Evolutionary conservation across 2,888 invertebrate species (phyloP).

Genomic region (Cordylochernes scorpioides): DNA sequence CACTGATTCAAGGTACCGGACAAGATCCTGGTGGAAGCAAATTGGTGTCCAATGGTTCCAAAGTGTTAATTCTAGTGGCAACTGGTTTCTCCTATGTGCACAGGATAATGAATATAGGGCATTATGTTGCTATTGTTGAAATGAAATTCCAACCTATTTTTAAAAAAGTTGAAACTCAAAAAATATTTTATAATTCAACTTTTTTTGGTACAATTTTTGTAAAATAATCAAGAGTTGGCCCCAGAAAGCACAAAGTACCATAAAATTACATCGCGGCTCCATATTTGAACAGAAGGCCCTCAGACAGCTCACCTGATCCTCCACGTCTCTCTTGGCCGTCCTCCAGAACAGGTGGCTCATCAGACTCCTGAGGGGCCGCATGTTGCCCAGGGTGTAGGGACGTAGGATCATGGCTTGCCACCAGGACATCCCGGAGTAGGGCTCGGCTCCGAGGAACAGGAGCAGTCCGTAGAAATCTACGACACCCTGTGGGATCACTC

Average conservation of each 20-base stretch:
- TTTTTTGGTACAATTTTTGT: too few species aligned
- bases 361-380: constrained; percentile 27
- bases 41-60: too few species aligned
- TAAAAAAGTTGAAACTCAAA: constrained; percentile 8
- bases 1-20: too few species aligned
- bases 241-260: too few species aligned
- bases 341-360: constrained; percentile 37
- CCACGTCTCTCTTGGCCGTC: constrained; percentile 36
- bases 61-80: too few species aligned
- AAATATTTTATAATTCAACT: background rate
- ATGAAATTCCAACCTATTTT: constrained; percentile 32
- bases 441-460: constrained; percentile 32
- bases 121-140: too few species aligned
- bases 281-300: background rate
- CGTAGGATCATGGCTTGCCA: constrained; percentile 29
- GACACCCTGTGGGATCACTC: too few species aligned
- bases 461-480: constrained; percentile 31
- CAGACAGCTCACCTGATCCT: constrained; percentile 28
- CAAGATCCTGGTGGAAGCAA: too few species aligned
- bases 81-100: too few species aligned
- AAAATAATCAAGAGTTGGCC: too few species aligned
- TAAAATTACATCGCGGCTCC: background rate
- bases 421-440: constrained; percentile 26
- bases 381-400: constrained; percentile 27
- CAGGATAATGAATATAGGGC: too few species aligned